These are phyloP conservation scores for Chrysemys picta DNA, from an alignment of 2,113 vertebrate genomes.

Conservation along the genomic window DNA sequence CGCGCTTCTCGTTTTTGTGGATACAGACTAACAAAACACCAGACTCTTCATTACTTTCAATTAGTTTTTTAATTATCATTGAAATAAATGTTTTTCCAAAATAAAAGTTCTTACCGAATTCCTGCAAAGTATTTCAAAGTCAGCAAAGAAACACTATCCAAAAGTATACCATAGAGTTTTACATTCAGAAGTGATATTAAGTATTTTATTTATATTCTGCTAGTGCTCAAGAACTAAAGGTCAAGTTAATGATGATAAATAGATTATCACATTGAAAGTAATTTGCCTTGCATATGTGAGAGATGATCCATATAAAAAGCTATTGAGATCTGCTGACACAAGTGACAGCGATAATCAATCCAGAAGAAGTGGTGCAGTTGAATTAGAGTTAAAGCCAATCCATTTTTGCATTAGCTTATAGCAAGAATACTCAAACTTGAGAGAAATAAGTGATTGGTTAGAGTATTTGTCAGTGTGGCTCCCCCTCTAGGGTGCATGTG, in stretches of 20 bases:
- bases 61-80: not conserved
- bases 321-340: not conserved
- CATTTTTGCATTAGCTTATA: not conserved
- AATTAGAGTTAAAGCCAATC: not conserved
- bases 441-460: rapidly evolving
- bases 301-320: rapidly evolving
- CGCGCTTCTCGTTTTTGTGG: no score
- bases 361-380: not conserved
- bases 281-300: not conserved
- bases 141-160: not conserved
- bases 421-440: not conserved
- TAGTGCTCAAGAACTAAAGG: rapidly evolving
- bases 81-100: not conserved
- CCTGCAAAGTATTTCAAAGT: not conserved
- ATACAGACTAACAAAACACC: no score
- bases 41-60: no score
- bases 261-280: no score
- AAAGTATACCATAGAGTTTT: not conserved
- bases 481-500: not conserved
- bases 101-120: no score
- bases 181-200: not conserved
- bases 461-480: no score
- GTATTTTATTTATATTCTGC: not conserved
- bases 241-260: no score
- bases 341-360: not conserved